phyloP scores from a whole-genome alignment of 1,140 invertebrate species.

The Callitettix versicolor region DNA sequence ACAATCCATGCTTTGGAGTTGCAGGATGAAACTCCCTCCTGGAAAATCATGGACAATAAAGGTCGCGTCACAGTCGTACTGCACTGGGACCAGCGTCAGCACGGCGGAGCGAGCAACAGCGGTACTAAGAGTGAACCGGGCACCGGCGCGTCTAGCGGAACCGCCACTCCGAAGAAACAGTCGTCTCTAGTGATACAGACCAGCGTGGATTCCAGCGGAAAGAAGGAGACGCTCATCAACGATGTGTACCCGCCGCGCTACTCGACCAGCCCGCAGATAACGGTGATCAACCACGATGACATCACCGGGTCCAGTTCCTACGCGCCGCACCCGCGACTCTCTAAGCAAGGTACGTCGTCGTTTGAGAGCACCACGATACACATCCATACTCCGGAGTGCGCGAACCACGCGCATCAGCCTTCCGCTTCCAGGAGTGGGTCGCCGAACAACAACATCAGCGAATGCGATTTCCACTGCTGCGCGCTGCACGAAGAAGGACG shows the following conservation, averaged over 20 bases:
- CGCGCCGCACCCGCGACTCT: constrained; percentile 34
- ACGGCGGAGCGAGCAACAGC: too few species aligned
- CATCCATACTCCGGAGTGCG: constrained; percentile 75
- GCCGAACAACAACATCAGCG: constrained; percentile 47
- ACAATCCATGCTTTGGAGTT: constrained; percentile 86
- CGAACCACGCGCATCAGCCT: constrained; percentile 57
- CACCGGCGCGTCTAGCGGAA: constrained; percentile 42
- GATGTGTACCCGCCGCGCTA: constrained; percentile 38
- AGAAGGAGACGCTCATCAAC: constrained; percentile 44
- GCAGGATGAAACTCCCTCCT: constrained; percentile 88
- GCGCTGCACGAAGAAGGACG: constrained; percentile 84
- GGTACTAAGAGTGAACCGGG: constrained; percentile 33
- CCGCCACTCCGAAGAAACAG: constrained; percentile 52
- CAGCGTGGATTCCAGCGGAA: constrained; percentile 46
- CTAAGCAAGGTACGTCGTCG: constrained; percentile 57
- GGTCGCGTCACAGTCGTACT: constrained; percentile 85
- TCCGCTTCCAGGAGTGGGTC: constrained; percentile 44
- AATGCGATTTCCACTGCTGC: constrained; percentile 92
- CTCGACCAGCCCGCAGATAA: constrained; percentile 65
- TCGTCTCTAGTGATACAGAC: constrained; percentile 65
- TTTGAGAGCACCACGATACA: constrained; percentile 53
- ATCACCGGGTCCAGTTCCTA: constrained; percentile 29
- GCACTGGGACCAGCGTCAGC: constrained; percentile 71
- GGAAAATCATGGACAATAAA: constrained; percentile 95
- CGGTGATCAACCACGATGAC: constrained; percentile 81